Base-by-base conservation (phyloP, 1,140 invertebrate genomes). In the Drosophila ambigua region DNA sequence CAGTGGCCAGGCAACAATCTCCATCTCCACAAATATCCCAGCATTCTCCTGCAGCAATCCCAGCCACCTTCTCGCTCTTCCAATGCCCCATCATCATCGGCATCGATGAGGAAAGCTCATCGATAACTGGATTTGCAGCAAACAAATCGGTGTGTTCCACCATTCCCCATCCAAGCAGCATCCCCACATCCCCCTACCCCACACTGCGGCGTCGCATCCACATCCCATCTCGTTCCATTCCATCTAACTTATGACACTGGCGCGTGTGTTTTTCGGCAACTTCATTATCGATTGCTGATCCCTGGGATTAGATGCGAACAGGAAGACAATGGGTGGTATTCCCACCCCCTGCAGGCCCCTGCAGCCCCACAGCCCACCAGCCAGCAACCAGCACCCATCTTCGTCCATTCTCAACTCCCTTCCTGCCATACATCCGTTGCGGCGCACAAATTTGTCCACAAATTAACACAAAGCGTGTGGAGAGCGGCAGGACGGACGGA, bases 201-300 rank as follows among this genome's bases (percentile, higher is more conserved):
- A 15, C 23, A 39, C 11, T 13, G 35, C 13, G 35, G 35, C 35
- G 9, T 13, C 31, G 31, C 8, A 35, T 35, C 31, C 31, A 9
- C 24, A 23, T 16, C 55, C 50, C 24, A 28, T 50, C 39, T 50
- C 35, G 16, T 63, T 28, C 62, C 4, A 28, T 49, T 45, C 64
- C 64, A 35, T 67, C 53, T 87, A 76, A 87, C 78, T 87, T 87
- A 87, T 88, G 82, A 88, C 75, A 73, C 83, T 76, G 75, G 75
- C 62, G 75, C 79, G 83, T 83, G 83, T 87, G 79, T 88, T 88
- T 87, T 82, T 79, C 74, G 82, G 83, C 84, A 83, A 87, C 83
- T 87, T 88, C 83, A 87, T 87, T 87, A 87, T 87, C 83, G 83
- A 83, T 83, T 83, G 71, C 83, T 87, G 83, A 87, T 87, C 83